Percentiles rank a stretch among this genome's conserved stretches.
Conservation (phyloP, 2,113 vertebrate genomes). For the Sander lucioperca region DNA sequence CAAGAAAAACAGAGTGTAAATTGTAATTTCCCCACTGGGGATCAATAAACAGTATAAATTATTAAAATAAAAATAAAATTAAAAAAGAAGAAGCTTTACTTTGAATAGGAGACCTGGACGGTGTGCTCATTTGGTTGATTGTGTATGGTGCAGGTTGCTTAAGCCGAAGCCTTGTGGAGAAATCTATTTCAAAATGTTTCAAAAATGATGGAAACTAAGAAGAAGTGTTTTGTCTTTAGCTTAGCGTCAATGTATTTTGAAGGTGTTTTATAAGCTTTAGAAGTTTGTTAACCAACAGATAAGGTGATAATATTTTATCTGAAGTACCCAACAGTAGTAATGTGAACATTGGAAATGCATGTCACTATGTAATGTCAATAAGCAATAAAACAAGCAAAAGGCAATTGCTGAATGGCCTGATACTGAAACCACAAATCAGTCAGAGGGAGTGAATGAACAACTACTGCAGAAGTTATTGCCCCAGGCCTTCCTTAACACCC, state of each 20-base stretch:
- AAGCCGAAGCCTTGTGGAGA: not conserved
- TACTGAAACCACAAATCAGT: constrained; percentile 17
- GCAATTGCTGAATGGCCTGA: not conserved
- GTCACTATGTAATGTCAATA: not conserved
- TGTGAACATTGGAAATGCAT: not conserved
- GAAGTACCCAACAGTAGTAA: not conserved
- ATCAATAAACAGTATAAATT: too few relatives aligned
- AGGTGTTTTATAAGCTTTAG: not conserved
- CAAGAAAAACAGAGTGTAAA: too few relatives aligned
- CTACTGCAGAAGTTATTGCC: constrained; percentile 11
- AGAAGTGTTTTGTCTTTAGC: not conserved
- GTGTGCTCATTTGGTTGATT: not conserved
- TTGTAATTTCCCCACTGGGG: too few relatives aligned
- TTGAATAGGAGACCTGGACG: not conserved
- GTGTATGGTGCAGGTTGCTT: not conserved
- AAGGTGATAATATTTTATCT: not conserved
- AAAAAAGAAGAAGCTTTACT: not conserved
- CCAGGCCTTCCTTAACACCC: not conserved
- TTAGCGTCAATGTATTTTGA: not conserved
- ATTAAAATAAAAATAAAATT: too few relatives aligned
- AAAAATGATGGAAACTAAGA: not conserved
- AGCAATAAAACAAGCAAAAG: not conserved
- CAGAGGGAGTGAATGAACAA: constrained; percentile 23
- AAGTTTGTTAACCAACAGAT: not conserved
- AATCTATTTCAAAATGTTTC: not conserved